Percentiles rank a stretch among this genome's conserved stretches.
Evolutionary conservation across 1,140 invertebrate species (phyloP).

Genomic region (Brachionus manjavacas): DNA sequence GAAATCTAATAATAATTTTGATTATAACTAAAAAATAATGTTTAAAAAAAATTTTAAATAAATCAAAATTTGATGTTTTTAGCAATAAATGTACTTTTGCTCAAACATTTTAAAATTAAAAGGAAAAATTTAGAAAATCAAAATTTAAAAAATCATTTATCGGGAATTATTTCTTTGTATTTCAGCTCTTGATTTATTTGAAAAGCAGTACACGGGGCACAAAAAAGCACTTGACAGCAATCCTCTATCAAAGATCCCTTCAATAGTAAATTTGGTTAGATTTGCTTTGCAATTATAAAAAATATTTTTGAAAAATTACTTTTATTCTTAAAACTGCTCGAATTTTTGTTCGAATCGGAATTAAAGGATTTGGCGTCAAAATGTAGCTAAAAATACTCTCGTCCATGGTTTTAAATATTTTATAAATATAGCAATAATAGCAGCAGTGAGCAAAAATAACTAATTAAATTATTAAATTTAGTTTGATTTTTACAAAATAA

Average conservation of each 20-base stretch:
- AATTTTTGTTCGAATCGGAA: slow-evolving; percentile 24
- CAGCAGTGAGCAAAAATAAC: slow-evolving; percentile 40
- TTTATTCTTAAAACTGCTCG: slow-evolving; percentile 31
- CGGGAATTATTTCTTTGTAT: slow-evolving; percentile 41
- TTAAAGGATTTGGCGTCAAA: slow-evolving; percentile 27
- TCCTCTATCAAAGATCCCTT: slow-evolving; percentile 39
- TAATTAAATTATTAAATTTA: background rate
- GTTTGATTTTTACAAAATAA: background rate
- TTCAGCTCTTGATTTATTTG: slow-evolving; percentile 42
- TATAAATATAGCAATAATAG: slow-evolving; percentile 40
- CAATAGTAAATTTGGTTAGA: background rate
- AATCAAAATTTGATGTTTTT: background rate
- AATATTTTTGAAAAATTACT: too few relatives aligned
- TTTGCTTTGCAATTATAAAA: too few relatives aligned
- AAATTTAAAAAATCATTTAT: background rate
- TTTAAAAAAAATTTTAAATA: too few relatives aligned
- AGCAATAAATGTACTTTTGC: too few relatives aligned
- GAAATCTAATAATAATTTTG: too few relatives aligned
- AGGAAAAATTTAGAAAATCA: background rate
- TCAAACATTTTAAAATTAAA: too few relatives aligned
- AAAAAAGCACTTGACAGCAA: slow-evolving; percentile 31
- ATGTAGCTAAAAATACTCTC: slow-evolving; percentile 26
- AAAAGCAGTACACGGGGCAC: slow-evolving; percentile 38
- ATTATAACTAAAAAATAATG: too few relatives aligned
- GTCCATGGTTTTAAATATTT: slow-evolving; percentile 33